phyloP scores from a whole-genome alignment of 2,888 invertebrate species.

The Drosophila mimica region DNA sequence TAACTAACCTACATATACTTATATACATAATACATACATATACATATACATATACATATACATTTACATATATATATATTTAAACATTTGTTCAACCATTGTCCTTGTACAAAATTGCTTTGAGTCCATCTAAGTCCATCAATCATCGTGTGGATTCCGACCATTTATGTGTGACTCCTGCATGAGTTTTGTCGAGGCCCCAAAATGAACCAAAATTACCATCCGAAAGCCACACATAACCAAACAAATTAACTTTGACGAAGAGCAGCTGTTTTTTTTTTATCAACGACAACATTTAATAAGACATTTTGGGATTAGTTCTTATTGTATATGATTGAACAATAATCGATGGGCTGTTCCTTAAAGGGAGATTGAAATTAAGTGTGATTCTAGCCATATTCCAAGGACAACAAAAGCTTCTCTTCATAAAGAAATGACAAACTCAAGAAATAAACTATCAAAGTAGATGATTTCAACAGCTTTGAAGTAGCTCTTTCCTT shows the following conservation, averaged over 20 bases:
- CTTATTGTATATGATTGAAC: neutral
- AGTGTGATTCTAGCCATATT: neutral
- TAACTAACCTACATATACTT: slow-evolving; percentile 42
- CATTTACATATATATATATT: slow-evolving; percentile 17
- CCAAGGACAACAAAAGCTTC: neutral
- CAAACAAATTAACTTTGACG: slow-evolving; percentile 6
- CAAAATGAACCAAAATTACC: neutral
- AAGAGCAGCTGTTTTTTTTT: neutral
- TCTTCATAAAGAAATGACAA: neutral
- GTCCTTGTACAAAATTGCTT: slow-evolving; percentile 55
- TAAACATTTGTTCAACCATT: slow-evolving; percentile 42
- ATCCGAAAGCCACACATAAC: slow-evolving; percentile 2
- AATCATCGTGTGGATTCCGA: slow-evolving; percentile 37
- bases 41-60: slow-evolving; percentile 12
- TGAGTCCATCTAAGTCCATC: slow-evolving; percentile 50
- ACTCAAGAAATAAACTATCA: neutral
- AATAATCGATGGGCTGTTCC: neutral
- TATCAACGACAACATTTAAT: neutral
- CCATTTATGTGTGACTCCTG: slow-evolving; percentile 38
- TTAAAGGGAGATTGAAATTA: neutral
- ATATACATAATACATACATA: slow-evolving; percentile 32
- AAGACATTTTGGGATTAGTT: neutral
- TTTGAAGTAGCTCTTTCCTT: neutral
- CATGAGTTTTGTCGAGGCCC: slow-evolving; percentile 36
- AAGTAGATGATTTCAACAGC: neutral